Conservation (phyloP, 2,113 vertebrate genomes). For the Ictalurus punctatus region DNA sequence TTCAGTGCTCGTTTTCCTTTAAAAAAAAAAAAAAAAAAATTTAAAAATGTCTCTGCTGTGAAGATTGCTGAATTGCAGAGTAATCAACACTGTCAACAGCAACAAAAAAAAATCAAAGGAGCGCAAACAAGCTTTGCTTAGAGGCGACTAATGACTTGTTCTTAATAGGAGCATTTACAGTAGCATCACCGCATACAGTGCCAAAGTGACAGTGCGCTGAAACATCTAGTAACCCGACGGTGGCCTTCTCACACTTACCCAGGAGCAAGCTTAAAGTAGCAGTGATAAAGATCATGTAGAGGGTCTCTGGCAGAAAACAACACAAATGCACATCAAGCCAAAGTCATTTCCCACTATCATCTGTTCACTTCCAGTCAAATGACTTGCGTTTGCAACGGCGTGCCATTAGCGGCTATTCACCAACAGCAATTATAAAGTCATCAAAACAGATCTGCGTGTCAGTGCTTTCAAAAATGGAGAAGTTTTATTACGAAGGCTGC, state of each 20-base stretch:
- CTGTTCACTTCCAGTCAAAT: constrained; percentile 63
- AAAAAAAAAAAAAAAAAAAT: background rate
- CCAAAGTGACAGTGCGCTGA: constrained; percentile 64
- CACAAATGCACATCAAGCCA: constrained; percentile 57
- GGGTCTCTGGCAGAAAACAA: constrained; percentile 53
- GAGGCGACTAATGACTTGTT: constrained; percentile 64
- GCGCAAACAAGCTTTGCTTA: constrained; percentile 61
- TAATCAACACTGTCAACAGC: constrained; percentile 51
- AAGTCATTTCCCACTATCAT: constrained; percentile 58
- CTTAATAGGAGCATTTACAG: constrained; percentile 64
- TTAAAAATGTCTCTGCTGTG: constrained; percentile 4
- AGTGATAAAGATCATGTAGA: constrained; percentile 56
- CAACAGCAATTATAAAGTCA: constrained; percentile 49
- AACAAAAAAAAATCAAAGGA: constrained; percentile 47
- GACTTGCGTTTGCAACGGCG: constrained; percentile 55
- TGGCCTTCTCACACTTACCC: constrained; percentile 40
- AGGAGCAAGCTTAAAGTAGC: constrained; percentile 58
- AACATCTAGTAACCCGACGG: constrained; percentile 45
- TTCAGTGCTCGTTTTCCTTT: constrained; percentile 11
- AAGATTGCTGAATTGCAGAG: constrained; percentile 20
- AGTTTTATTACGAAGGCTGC: constrained; percentile 52
- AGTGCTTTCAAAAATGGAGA: constrained; percentile 51
- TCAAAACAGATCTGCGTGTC: constrained; percentile 47
- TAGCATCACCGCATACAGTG: constrained; percentile 62
- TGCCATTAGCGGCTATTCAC: constrained; percentile 44